These are phyloP conservation scores for Clarias macrocephalus DNA, from an alignment of 2,113 vertebrate genomes.

Conservation along the genomic window DNA sequence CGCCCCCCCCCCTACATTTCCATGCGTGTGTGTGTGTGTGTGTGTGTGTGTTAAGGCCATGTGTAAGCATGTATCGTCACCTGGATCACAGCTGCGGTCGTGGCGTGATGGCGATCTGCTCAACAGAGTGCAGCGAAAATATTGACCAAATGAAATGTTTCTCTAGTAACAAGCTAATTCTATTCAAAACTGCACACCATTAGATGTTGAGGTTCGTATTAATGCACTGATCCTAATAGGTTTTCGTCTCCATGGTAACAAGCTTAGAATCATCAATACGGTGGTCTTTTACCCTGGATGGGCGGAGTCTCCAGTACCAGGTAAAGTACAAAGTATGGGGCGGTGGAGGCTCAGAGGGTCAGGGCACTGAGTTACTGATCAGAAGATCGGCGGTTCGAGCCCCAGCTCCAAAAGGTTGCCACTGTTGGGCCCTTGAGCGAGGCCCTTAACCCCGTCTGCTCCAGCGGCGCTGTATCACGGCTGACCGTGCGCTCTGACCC, in stretches of 20 bases:
- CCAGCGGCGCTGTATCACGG: too few species aligned
- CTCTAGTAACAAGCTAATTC: not conserved
- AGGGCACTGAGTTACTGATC: too few species aligned
- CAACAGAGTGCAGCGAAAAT: not conserved
- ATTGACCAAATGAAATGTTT: not conserved
- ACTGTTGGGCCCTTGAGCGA: too few species aligned
- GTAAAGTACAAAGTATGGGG: too few species aligned
- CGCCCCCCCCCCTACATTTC: not conserved
- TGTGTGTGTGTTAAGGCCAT: constrained; percentile 20
- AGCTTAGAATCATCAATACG: not conserved
- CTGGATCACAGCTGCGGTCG: constrained; percentile 16
- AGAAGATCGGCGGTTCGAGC: too few species aligned
- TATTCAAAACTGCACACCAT: not conserved
- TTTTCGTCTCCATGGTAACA: not conserved
- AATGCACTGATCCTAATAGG: not conserved
- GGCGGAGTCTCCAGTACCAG: constrained; percentile 19
- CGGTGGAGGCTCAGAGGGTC: too few species aligned
- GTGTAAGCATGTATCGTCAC: constrained; percentile 18
- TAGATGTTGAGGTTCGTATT: not conserved
- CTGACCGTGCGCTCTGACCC: too few species aligned
- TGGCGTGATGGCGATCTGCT: not conserved
- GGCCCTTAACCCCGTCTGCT: too few species aligned
- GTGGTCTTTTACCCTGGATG: not conserved
- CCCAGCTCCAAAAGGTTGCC: too few species aligned
- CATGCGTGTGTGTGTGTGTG: not conserved